phyloP scores from a whole-genome alignment of 2,797 vertebrate genomes.

The Takifugu rubripes region DNA sequence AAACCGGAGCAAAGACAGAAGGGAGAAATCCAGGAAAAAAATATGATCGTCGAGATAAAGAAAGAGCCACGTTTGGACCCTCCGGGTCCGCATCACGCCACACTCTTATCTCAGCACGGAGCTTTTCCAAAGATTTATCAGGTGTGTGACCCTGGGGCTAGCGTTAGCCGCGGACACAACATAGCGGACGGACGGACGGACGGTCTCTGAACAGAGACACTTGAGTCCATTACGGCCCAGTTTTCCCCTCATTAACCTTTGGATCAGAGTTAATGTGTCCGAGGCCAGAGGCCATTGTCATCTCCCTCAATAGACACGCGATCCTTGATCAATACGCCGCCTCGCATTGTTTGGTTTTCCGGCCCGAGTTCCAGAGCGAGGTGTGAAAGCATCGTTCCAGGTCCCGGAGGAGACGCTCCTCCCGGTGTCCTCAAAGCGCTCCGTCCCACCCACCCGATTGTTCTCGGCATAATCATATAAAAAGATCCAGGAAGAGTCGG shows the following conservation, averaged over 20 bases:
- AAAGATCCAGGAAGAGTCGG: slow-evolving; percentile 79
- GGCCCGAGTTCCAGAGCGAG: slow-evolving; percentile 71
- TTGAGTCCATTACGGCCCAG: slow-evolving; percentile 54
- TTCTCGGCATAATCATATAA: slow-evolving; percentile 79
- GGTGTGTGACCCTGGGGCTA: slow-evolving; percentile 74
- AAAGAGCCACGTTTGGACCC: slow-evolving; percentile 66
- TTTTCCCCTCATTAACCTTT: slow-evolving; percentile 73
- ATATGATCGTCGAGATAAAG: slow-evolving; percentile 57
- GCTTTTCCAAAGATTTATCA: slow-evolving; percentile 75
- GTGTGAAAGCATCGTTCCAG: slow-evolving; percentile 80
- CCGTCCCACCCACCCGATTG: slow-evolving; percentile 75
- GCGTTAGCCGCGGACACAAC: slow-evolving; percentile 55
- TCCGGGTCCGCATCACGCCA: slow-evolving; percentile 71
- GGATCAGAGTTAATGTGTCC: slow-evolving; percentile 73
- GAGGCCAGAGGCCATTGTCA: slow-evolving; percentile 79
- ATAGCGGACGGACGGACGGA: not conserved
- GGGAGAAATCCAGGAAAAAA: slow-evolving; percentile 32
- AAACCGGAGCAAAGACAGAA: too few relatives aligned
- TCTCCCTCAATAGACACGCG: slow-evolving; percentile 73
- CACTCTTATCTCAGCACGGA: slow-evolving; percentile 72
- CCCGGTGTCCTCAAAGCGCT: slow-evolving; percentile 76
- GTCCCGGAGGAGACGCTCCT: slow-evolving; percentile 75
- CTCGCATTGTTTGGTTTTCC: slow-evolving; percentile 77
- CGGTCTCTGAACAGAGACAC: slow-evolving; percentile 2
- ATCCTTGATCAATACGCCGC: slow-evolving; percentile 74